Evolutionary conservation across 2,888 invertebrate genomes (phyloP).

Genomic region (Therioaphis trifolii): DNA sequence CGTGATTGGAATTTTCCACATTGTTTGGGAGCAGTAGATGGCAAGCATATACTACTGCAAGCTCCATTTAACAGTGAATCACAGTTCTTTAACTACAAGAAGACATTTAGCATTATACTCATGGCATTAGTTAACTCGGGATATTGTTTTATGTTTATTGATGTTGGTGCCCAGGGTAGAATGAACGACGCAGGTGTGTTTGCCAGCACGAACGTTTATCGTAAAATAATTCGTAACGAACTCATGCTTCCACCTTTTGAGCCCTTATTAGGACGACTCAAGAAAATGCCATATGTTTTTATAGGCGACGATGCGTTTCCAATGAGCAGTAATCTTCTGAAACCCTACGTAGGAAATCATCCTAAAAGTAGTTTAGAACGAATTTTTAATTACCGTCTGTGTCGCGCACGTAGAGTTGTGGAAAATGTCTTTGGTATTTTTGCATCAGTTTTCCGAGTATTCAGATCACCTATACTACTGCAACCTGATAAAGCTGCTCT

Average conservation of each 20-base stretch:
- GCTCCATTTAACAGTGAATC: slow-evolving; percentile 44
- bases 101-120: slow-evolving; percentile 28
- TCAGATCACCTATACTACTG: slow-evolving; percentile 63
- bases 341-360: slow-evolving; percentile 54
- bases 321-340: slow-evolving; percentile 45
- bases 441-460: slow-evolving; percentile 62
- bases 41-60: slow-evolving; percentile 47
- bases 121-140: slow-evolving; percentile 55
- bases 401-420: slow-evolving; percentile 59
- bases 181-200: slow-evolving; percentile 34
- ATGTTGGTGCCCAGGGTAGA: slow-evolving; percentile 49
- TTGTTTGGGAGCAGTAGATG: too few relatives aligned
- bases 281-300: slow-evolving; percentile 38
- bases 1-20: slow-evolving; percentile 52
- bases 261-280: slow-evolving; percentile 43
- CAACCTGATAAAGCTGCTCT: slow-evolving; percentile 62
- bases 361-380: slow-evolving; percentile 50
- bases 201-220: slow-evolving; percentile 17
- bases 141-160: slow-evolving; percentile 53
- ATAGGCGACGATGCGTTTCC: slow-evolving; percentile 58
- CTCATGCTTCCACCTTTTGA: slow-evolving; percentile 51
- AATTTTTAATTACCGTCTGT: slow-evolving; percentile 61
- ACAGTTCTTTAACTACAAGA: slow-evolving; percentile 58
- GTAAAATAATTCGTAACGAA: slow-evolving; percentile 35
- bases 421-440: slow-evolving; percentile 64